Evolutionary conservation across 2,888 invertebrate genomes (phyloP), one percentile per base, ranked within the genome.

Genomic region (Calephelis perditalis): DNA sequence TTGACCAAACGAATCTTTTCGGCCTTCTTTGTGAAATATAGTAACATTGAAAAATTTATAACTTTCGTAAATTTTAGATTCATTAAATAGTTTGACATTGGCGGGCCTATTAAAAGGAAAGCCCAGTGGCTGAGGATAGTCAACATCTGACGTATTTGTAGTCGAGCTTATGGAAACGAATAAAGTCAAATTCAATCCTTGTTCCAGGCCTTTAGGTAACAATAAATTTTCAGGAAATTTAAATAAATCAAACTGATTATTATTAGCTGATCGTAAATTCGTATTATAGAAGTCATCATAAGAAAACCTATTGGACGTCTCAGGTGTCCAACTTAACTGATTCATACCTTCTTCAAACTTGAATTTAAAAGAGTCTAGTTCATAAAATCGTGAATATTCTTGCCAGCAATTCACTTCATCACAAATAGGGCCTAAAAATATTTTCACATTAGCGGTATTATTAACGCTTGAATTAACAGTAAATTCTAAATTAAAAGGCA

Each of bases 41-140:
- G 79, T 67, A 4, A 90, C 67, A 64, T 88, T 82, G 65, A 75
- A 83, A 73, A 89, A 89, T 62, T 73, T 79, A 62, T 83, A 89
- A 72, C 88, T 89, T 57, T 68, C 70, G 11, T 59, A 64, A 11
- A 74, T 75, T 4, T 35, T 36, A 46, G 64, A 63, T 9, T 71
- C 65, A 45, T 76, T 76, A 47, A 71, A 72, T 12, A 74, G 40
- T 40, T 40, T 40, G 40, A 40, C 69, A 46, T 63, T 60, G 15
- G 77, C 74, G 70, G 73, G 72, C 65, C 82, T 81, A 62, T 89
- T 81, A 55, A 89, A 88, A n/a, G 89, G 89, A 73, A 86, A 89
- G 4, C 89, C 89, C 57, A 87, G 65, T 8, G 87, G 86, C 63
- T 72, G 69, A 59, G 71, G 57, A 57, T 63, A 62, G 58, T 71